Evolutionary conservation across 1,140 invertebrate species (phyloP).

Genomic region (Drosophila obscura): DNA sequence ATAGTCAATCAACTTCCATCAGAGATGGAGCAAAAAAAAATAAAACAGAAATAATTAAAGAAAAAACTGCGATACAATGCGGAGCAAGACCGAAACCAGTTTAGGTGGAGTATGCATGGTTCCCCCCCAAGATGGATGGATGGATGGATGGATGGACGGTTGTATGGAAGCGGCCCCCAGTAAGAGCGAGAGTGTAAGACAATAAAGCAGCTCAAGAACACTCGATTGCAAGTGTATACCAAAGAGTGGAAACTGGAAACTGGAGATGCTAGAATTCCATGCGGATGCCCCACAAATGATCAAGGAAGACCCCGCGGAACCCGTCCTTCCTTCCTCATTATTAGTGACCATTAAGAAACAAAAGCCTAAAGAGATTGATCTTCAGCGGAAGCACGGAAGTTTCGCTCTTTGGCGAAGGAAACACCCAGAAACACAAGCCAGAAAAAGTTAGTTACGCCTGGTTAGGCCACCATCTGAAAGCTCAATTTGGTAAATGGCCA

Average conservation of each 20-base stretch:
- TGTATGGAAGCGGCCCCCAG: slow-evolving; percentile 38
- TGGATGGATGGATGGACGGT: slow-evolving; percentile 11
- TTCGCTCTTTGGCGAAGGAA: slow-evolving; percentile 40
- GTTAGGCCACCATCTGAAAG: slow-evolving; percentile 56
- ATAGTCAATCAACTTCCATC: slow-evolving; percentile 31
- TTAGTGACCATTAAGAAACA: slow-evolving; percentile 10
- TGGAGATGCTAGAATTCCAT: slow-evolving; percentile 49
- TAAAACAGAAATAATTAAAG: slow-evolving; percentile 54
- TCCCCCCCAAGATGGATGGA: slow-evolving; percentile 31
- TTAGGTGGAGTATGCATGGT: slow-evolving; percentile 45
- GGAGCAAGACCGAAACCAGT: slow-evolving; percentile 67
- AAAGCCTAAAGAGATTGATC: slow-evolving; percentile 38
- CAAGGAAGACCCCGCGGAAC: slow-evolving; percentile 28
- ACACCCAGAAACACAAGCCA: slow-evolving; percentile 23
- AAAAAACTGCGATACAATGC: slow-evolving; percentile 47
- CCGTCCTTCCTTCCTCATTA: slow-evolving; percentile 44
- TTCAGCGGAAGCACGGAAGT: slow-evolving; percentile 61
- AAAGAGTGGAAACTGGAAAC: slow-evolving; percentile 37
- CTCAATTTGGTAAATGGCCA: slow-evolving; percentile 74
- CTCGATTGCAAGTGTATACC: slow-evolving; percentile 42
- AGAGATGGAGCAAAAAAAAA: slow-evolving; percentile 26
- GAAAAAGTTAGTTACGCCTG: slow-evolving; percentile 69
- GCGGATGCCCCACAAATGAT: slow-evolving; percentile 70
- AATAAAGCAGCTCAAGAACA: slow-evolving; percentile 67
- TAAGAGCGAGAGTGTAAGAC: slow-evolving; percentile 71